Conservation (phyloP, 2,888 invertebrate genomes). For the Amblyjoppa proteus region DNA sequence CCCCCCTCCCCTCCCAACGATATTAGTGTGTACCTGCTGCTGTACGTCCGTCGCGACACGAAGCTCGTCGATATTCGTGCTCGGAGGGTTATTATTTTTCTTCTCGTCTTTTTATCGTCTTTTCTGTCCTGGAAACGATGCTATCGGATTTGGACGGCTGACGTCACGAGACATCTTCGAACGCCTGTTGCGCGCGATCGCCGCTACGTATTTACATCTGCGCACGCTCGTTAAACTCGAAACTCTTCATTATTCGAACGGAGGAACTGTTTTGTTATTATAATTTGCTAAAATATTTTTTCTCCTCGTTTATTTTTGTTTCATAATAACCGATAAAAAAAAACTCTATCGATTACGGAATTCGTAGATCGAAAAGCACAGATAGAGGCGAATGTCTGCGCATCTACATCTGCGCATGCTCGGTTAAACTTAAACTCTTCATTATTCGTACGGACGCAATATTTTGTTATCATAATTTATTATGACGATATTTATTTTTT, state of each 20-base stretch:
- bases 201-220: background rate
- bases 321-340: background rate
- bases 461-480: too few relatives aligned
- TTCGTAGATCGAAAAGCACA: background rate
- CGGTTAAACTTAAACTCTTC: background rate
- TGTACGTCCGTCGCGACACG: conserved; percentile 19
- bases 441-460: background rate
- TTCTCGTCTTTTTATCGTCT: conserved; percentile 6
- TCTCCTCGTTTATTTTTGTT: background rate
- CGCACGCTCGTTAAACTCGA: conserved; percentile 7
- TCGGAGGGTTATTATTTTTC: background rate
- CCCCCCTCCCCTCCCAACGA: background rate
- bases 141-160: conserved; percentile 20
- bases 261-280: background rate
- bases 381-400: background rate
- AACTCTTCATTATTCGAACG: background rate
- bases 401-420: background rate
- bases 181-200: conserved; percentile 51
- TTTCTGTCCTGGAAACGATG: conserved; percentile 30
- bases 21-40: conserved; percentile 22
- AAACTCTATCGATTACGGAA: background rate
- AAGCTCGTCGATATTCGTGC: conserved; percentile 4
- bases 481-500: background rate
- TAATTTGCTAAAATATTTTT: background rate
- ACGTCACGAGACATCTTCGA: conserved; percentile 19